Evolutionary conservation across 2,888 invertebrate genomes (phyloP), one percentile per base, ranked within the genome.

Genomic region (Aspidiotus destructor): DNA sequence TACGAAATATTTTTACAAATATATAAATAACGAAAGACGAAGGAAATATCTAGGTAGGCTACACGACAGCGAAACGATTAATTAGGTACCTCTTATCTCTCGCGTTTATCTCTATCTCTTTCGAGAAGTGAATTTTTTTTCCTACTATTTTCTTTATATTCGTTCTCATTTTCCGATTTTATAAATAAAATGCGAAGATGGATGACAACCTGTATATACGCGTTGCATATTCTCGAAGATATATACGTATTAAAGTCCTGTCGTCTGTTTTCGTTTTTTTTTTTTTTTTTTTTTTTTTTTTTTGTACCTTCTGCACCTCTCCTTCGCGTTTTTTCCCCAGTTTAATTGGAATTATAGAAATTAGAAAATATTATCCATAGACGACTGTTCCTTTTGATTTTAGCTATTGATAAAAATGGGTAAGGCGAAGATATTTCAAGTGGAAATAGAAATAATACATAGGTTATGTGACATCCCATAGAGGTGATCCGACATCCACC

Each of bases 361-460:
- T 64, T 64, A 54, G 54, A 41, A 57, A 64, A 64, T 64, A 64
- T 57, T 64, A 64, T 57, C 55, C 64, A 57, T 57, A 57, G 16
- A 57, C 54, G 64, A 28, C 57, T 57, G 57, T 64, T 55, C 41
- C 11, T 53, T 40, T 15, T 53, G 63, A 41, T 53, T 53, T 63
- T 41, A 41, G 40, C 16, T 57, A 42, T 64, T 61, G 61, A 44
- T 55, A 65, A 65, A 65, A 44, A 65, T 28, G 58, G 28, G 48
- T 48, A 58, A 58, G 60, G 57, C 55, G 58, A 65, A 58, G 55
- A 64, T 64, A 55, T 57, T 64, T 64, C 64, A 15, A 64, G 64
- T 57, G 65, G 58, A 58, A 65, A 65, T 65, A 57, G 58, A 60
- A 65, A 65, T 65, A 65, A 65, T 65, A 65, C 65, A 65, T 65